Evolutionary conservation across 2,888 invertebrate species (phyloP).

Genomic region (Furcula furcula): DNA sequence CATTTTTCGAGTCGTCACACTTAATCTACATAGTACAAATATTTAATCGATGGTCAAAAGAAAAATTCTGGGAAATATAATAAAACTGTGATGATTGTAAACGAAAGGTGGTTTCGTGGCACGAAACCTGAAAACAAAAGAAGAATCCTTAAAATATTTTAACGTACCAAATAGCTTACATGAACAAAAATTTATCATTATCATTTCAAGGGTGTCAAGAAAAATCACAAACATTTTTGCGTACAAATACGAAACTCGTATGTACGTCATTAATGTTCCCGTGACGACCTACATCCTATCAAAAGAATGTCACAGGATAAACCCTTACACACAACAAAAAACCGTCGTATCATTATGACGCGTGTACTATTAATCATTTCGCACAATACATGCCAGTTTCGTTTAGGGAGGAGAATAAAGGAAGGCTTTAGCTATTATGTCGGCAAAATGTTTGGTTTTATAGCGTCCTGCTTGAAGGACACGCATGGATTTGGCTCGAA

Average conservation of each 20-base stretch:
- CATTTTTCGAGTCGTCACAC: too few relatives aligned
- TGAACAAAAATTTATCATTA: too few relatives aligned
- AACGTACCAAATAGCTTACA: too few relatives aligned
- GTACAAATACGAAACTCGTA: neutral
- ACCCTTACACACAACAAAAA: slow-evolving; percentile 48
- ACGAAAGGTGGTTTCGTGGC: too few relatives aligned
- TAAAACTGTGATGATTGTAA: too few relatives aligned
- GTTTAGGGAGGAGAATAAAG: slow-evolving; percentile 55
- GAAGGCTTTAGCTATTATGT: slow-evolving; percentile 67
- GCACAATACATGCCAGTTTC: slow-evolving; percentile 67
- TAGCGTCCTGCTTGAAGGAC: slow-evolving; percentile 34
- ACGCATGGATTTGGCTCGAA: slow-evolving; percentile 19
- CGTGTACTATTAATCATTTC: slow-evolving; percentile 69
- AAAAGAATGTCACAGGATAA: slow-evolving; percentile 60
- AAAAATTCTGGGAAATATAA: too few relatives aligned
- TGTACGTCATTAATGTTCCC: slow-evolving; percentile 2
- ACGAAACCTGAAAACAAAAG: too few relatives aligned
- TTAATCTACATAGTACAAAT: too few relatives aligned
- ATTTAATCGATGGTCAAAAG: too few relatives aligned
- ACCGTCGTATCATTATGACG: slow-evolving; percentile 65
- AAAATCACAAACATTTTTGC: too few relatives aligned
- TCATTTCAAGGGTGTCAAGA: too few relatives aligned
- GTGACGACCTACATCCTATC: slow-evolving; percentile 56
- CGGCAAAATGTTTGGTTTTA: slow-evolving; percentile 55
- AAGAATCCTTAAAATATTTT: too few relatives aligned